Percentiles rank a stretch among this genome's conserved stretches.
Conservation (phyloP, 1,140 invertebrate genomes). For the Rhizoglyphus robini region DNA sequence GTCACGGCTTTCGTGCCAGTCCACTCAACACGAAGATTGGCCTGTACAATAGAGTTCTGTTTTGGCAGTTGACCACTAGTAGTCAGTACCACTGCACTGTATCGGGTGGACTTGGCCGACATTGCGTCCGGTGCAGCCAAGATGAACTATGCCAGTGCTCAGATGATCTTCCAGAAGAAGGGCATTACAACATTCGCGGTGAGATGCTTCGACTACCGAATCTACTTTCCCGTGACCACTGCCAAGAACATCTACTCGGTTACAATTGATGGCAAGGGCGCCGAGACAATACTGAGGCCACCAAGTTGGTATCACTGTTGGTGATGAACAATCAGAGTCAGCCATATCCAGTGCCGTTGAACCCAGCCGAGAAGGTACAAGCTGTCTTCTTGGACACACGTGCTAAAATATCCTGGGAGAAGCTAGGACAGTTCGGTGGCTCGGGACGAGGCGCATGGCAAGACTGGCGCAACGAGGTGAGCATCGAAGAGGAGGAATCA, state of each 20-base stretch:
- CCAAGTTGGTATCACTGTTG: conserved; percentile 7
- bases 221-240: conserved; percentile 53
- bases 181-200: conserved; percentile 54
- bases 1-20: conserved; percentile 46
- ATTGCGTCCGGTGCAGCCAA: conserved; percentile 4
- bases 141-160: background rate
- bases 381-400: conserved; percentile 55
- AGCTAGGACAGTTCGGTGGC: conserved; percentile 55
- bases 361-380: conserved; percentile 57
- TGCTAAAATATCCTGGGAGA: conserved; percentile 57
- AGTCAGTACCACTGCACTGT: conserved; percentile 46
- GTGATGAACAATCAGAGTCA: conserved; percentile 13
- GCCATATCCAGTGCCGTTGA: conserved; percentile 43
- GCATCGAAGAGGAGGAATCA: conserved; percentile 42
- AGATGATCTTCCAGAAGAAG: conserved; percentile 15
- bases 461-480: conserved; percentile 67
- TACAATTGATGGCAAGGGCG: conserved; percentile 62
- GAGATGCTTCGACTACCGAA: conserved; percentile 61
- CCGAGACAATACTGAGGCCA: conserved; percentile 37
- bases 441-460: conserved; percentile 55
- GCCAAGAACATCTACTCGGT: conserved; percentile 62
- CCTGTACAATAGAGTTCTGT: conserved; percentile 66
- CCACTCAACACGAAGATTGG: conserved; percentile 70
- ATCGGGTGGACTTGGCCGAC: conserved; percentile 57
- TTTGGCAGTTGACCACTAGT: background rate